Percentiles rank a stretch among this genome's conserved stretches.
phyloP scores from a whole-genome alignment of 2,888 invertebrate species.

The Formica aserva region DNA sequence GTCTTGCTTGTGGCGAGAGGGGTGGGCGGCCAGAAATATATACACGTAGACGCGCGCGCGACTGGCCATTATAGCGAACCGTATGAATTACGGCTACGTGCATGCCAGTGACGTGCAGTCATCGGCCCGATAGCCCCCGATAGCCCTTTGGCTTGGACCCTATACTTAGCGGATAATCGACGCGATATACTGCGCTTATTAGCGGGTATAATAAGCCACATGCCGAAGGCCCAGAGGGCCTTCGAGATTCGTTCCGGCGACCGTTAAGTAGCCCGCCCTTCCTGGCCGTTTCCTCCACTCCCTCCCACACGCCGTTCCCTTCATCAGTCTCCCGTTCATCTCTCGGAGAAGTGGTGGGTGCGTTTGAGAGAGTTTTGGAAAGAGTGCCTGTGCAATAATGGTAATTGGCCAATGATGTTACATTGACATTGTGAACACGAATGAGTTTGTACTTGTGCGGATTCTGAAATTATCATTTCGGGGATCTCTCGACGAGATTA shows the following conservation, averaged over 20 bases:
- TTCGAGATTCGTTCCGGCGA: conserved; percentile 44
- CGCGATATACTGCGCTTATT: conserved; percentile 84
- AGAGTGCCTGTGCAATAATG: background rate
- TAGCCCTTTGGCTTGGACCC: conserved; percentile 74
- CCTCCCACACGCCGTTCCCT: background rate
- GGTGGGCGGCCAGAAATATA: conserved; percentile 30
- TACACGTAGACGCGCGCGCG: conserved; percentile 25
- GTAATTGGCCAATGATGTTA: conserved; percentile 7
- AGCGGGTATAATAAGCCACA: conserved; percentile 81
- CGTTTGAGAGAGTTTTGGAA: background rate
- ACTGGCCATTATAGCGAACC: conserved; percentile 71
- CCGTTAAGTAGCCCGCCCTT: conserved; percentile 40
- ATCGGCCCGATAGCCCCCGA: conserved; percentile 80
- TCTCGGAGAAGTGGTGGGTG: background rate
- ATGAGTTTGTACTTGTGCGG: background rate
- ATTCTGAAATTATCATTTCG: background rate
- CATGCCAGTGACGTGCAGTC: conserved; percentile 82
- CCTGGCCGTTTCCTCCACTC: background rate
- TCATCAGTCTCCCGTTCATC: conserved; percentile 14
- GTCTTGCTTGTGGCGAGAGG: conserved; percentile 66
- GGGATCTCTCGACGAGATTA: background rate
- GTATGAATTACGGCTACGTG: conserved; percentile 82
- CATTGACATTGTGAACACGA: background rate
- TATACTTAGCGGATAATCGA: conserved; percentile 84
- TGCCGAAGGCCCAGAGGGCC: conserved; percentile 64